Conservation (phyloP, 1,140 invertebrate genomes). For the Monochamus saltuarius region DNA sequence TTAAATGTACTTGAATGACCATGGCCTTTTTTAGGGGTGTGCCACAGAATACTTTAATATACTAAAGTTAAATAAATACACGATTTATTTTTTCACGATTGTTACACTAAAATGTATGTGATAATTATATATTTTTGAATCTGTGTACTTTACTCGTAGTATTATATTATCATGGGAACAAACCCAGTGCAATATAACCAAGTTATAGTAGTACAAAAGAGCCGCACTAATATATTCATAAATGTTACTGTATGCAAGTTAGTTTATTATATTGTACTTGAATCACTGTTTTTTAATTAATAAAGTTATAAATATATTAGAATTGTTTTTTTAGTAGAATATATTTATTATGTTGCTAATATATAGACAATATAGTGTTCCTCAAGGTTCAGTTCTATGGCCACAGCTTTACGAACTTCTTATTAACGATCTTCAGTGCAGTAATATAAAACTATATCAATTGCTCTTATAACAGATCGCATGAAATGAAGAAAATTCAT, state of each 20-base stretch:
- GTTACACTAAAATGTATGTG: constrained; percentile 18
- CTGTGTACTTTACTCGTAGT: neutral
- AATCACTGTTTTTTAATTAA: constrained; percentile 13
- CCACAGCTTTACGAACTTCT: too few species aligned
- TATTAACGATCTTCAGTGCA: too few species aligned
- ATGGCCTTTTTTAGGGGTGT: constrained; percentile 8
- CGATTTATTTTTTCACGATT: constrained; percentile 6
- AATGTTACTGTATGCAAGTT: constrained; percentile 10
- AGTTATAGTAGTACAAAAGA: constrained; percentile 1
- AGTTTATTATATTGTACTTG: constrained; percentile 11
- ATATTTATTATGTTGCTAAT: too few species aligned
- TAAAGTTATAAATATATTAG: constrained; percentile 13
- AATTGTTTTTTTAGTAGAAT: too few species aligned
- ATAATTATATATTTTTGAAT: constrained; percentile 11
- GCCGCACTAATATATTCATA: constrained; percentile 7
- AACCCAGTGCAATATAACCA: neutral
- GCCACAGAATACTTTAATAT: constrained; percentile 16
- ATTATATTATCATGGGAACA: constrained; percentile 12
- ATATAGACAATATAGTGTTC: too few species aligned
- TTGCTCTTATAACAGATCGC: too few species aligned
- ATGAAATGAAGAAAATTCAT: too few species aligned
- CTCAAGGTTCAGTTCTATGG: too few species aligned
- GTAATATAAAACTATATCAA: too few species aligned
- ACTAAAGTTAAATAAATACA: constrained; percentile 12
- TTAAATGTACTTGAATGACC: too few species aligned